Base-by-base conservation (phyloP, 1,140 invertebrate genomes). In the Psilanteris sp. region DNA sequence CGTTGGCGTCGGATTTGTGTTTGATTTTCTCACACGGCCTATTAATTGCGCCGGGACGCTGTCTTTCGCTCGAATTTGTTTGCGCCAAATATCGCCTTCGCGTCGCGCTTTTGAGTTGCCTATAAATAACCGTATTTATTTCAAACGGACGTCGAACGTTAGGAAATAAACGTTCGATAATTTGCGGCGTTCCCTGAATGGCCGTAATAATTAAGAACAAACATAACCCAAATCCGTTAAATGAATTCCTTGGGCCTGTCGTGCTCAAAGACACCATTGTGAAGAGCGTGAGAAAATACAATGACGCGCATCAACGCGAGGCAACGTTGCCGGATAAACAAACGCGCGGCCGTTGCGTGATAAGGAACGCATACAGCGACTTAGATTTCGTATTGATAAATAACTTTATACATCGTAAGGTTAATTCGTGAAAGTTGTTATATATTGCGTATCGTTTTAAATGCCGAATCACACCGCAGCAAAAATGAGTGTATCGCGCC, bases 381-480 rank as follows among this genome's bases (percentile, higher is more conserved):
- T 70, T 50, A 70, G 54, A 61, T 71, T 54, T 50, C 54, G 46
- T 52, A 52, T 54, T 36, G 66, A 71, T 71, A 71, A 59, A 71
- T 10, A 54, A 37, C 34, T 54, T 67, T 27, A 48, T 32, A 37
- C 31, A 50, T 27, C 39, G 50, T 31, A 24, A 36, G 29, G 29
- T 36, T 46, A 46, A 46, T 50, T 46, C 41, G 62, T 67, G 48
- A 67, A 67, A 67, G 61, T 54, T 39, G 48, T 55, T 54, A 52
- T 36, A 39, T 31, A 48, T 29, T 29, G 26, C 37, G 22, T 18
- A 34, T 26, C 4, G 27, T 16, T 27, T 41, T 4, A 29, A 41
- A 39, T 29, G 26, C 43, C 43, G 57, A 62, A 61, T 61, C n/a
- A n/a, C n/a, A 11, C n/a, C 20, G 13, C 10, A 20, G 22, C 15